phyloP scores from a whole-genome alignment of 2,113 vertebrate genomes.

The Semnornis frantzii region DNA sequence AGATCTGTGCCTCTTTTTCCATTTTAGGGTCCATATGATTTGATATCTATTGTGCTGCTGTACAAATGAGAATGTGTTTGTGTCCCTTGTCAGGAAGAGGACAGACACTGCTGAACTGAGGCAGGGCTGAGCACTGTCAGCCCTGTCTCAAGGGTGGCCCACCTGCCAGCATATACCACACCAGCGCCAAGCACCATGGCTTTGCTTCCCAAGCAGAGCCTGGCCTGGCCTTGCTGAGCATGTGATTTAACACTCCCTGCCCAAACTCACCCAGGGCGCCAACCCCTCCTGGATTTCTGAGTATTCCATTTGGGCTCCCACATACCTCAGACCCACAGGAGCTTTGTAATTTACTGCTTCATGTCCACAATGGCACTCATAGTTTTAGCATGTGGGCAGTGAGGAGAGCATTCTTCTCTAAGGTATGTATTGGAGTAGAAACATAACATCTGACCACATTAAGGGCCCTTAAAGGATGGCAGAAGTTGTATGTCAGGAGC shows the following conservation, averaged over 20 bases:
- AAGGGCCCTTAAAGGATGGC: not conserved
- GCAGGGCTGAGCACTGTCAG: not conserved
- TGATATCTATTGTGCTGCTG: not conserved
- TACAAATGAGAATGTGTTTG: not conserved
- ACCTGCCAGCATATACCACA: not conserved
- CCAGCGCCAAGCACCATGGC: fast-evolving
- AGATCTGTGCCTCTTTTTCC: not conserved
- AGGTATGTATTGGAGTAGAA: not conserved
- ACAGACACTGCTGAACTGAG: not conserved
- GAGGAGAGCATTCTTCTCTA: not conserved
- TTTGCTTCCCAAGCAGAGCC: not conserved
- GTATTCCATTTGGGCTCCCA: not conserved
- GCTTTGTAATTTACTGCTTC: slow-evolving; percentile 28
- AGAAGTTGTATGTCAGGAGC: not conserved
- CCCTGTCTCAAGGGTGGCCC: not conserved
- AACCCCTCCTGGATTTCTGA: not conserved
- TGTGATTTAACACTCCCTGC: not conserved
- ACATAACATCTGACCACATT: not conserved
- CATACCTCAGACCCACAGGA: not conserved
- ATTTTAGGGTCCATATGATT: not conserved
- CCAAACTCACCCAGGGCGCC: not conserved
- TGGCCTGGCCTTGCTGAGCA: not conserved
- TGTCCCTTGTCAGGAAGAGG: not conserved
- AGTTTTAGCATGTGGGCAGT: not conserved
- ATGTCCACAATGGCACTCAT: not conserved